These are phyloP conservation scores for Dione juno DNA, from an alignment of 2,888 invertebrate species.

Conservation along the genomic window DNA sequence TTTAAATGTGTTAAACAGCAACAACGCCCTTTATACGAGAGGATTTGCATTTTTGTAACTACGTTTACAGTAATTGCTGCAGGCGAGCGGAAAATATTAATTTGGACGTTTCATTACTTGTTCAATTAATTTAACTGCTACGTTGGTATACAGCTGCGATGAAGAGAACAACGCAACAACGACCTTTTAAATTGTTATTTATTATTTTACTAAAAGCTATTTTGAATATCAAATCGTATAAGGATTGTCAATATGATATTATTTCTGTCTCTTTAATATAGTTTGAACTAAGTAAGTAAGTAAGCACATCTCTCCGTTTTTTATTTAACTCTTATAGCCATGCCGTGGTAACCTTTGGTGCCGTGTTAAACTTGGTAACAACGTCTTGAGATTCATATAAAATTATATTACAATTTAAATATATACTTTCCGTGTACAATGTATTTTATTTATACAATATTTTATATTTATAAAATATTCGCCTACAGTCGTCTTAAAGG, in stretches of 20 bases:
- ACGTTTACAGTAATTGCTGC: neutral
- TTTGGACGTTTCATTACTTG: neutral
- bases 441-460: too few species aligned
- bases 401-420: too few species aligned
- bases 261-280: neutral
- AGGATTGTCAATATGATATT: neutral
- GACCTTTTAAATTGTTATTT: neutral
- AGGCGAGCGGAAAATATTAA: constrained; percentile 6
- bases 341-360: too few species aligned
- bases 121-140: neutral
- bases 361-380: too few species aligned
- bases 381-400: too few species aligned
- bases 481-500: neutral
- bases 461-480: too few species aligned
- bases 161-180: neutral
- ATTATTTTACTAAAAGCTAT: neutral
- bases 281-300: neutral
- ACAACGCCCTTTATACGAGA: neutral
- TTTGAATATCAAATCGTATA: neutral
- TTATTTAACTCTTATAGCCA: too few species aligned
- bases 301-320: too few species aligned
- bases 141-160: neutral
- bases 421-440: too few species aligned
- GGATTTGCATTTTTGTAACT: neutral
- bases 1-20: neutral